These are phyloP conservation scores for Neopelma chrysocephalum DNA, from an alignment of 2,797 vertebrate species.

Conservation along the genomic window DNA sequence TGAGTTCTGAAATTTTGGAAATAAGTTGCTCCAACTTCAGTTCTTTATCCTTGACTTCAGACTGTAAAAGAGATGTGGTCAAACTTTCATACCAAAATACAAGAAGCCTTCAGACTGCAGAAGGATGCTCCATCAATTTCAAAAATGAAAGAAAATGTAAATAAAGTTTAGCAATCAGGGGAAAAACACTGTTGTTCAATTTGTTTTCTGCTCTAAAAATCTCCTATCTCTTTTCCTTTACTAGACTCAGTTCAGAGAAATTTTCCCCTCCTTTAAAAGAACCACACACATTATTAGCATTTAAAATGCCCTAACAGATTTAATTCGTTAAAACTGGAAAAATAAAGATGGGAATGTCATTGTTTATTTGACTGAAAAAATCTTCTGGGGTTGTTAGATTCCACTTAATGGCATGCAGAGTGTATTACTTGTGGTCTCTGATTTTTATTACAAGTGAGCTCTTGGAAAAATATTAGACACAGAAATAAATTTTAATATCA, in stretches of 20 bases:
- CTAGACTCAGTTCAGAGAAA: neutral
- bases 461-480: slow-evolving; percentile 21
- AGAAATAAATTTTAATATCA: slow-evolving; percentile 28
- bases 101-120: neutral
- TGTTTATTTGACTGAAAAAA: slow-evolving; percentile 11
- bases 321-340: neutral
- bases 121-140: neutral
- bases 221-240: neutral
- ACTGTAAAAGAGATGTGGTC: slow-evolving; percentile 71
- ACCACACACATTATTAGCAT: neutral
- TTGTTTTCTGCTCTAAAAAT: neutral
- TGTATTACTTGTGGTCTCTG: neutral
- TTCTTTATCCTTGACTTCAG: slow-evolving; percentile 85
- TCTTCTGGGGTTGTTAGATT: neutral
- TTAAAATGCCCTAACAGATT: neutral
- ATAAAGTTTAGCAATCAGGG: neutral
- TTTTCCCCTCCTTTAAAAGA: neutral
- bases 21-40: slow-evolving; percentile 83
- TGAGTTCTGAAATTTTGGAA: slow-evolving; percentile 86
- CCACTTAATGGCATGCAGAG: neutral
- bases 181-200: neutral
- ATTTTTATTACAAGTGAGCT: neutral
- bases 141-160: slow-evolving; percentile 8
- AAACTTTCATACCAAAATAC: neutral
- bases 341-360: neutral